These are phyloP conservation scores for Thalassaphorura encarpata DNA, from an alignment of 1,140 invertebrate species.

Conservation along the genomic window DNA sequence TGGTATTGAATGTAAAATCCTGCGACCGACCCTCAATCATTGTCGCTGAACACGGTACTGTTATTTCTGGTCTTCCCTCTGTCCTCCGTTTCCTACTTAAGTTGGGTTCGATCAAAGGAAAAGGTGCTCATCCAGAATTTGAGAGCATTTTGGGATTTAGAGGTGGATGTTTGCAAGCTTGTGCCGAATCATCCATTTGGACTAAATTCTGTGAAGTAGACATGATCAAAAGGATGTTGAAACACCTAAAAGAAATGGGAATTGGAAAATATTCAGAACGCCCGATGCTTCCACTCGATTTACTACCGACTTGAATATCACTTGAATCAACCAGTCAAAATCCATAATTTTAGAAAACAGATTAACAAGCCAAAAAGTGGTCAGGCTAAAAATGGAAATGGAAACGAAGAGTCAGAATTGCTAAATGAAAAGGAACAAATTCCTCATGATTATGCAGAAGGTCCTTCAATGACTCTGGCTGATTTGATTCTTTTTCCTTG, in stretches of 20 bases:
- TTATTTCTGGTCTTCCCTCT: constrained; percentile 40
- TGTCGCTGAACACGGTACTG: constrained; percentile 34
- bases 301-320: constrained; percentile 74
- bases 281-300: constrained; percentile 45
- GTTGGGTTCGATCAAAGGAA: constrained; percentile 33
- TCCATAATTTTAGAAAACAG: constrained; percentile 61
- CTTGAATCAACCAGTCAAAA: constrained; percentile 66
- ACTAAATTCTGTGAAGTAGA: constrained; percentile 87
- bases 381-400: not conserved
- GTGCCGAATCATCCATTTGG: constrained; percentile 77
- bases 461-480: constrained; percentile 66
- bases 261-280: no score
- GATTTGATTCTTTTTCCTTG: constrained; percentile 71
- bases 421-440: constrained; percentile 18
- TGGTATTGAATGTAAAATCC: no score
- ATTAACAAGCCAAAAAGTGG: not conserved
- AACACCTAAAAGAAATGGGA: not conserved
- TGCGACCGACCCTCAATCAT: constrained; percentile 21
- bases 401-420: constrained; percentile 23
- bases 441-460: constrained; percentile 60
- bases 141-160: constrained; percentile 59
- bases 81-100: constrained; percentile 39
- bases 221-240: constrained; percentile 24
- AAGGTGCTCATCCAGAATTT: constrained; percentile 44
- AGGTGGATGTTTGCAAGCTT: constrained; percentile 62